Evolutionary conservation across 2,797 vertebrate genomes (phyloP).

Genomic region (Emydoidea blandingii): DNA sequence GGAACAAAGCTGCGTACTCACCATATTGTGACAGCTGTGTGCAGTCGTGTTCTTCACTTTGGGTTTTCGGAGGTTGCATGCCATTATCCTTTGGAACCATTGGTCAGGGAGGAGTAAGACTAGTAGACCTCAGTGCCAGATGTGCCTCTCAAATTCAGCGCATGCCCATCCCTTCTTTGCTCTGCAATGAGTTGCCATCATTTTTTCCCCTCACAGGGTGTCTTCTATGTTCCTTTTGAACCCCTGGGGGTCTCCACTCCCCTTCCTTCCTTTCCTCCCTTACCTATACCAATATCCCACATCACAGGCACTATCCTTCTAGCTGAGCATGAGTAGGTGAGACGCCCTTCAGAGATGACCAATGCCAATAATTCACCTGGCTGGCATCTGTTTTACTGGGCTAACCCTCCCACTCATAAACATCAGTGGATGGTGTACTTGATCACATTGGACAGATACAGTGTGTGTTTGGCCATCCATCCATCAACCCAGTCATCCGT

Average conservation of each 20-base stretch:
- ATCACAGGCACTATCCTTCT: background rate
- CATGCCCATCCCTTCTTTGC: background rate
- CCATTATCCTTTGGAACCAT: background rate
- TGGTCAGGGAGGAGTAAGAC: background rate
- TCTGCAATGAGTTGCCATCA: background rate
- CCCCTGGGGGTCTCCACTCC: background rate
- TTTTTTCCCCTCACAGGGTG: fast-evolving
- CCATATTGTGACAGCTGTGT: fast-evolving
- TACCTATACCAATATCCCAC: background rate
- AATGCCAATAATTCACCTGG: background rate
- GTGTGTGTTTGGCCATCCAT: background rate
- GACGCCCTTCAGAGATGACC: background rate
- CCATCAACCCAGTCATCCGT: background rate
- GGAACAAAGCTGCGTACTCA: fast-evolving
- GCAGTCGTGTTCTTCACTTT: fast-evolving
- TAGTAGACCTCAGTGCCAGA: background rate
- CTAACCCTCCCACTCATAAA: background rate
- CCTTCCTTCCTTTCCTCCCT: background rate
- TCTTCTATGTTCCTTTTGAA: background rate
- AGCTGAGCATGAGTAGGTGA: background rate
- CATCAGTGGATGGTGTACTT: background rate
- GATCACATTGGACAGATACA: background rate
- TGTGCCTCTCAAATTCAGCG: background rate
- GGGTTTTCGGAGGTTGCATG: background rate
- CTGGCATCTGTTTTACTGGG: background rate